These are phyloP conservation scores for Colostygia pectinataria DNA, from an alignment of 2,888 invertebrate genomes.

Conservation along the genomic window DNA sequence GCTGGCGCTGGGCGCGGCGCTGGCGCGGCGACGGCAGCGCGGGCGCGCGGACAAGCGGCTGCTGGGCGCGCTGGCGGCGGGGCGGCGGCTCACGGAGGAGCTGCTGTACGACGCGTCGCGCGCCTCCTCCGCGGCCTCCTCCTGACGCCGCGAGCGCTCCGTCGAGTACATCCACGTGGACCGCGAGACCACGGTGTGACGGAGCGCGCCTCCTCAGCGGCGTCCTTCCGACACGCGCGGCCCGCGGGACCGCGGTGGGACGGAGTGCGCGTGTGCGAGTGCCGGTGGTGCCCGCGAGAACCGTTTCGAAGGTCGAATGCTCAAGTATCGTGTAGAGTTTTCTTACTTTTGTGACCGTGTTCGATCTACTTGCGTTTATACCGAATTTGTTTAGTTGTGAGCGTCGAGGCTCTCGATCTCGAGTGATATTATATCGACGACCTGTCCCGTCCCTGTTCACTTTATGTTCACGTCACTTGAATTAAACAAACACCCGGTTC, in stretches of 20 bases:
- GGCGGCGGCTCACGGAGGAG: conserved; percentile 87
- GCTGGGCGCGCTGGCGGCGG: conserved; percentile 83
- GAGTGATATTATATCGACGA: conserved; percentile 51
- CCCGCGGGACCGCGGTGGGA: conserved; percentile 96
- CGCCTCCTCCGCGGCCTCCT: conserved; percentile 82
- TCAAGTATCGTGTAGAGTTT: conserved; percentile 23
- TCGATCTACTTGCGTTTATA: conserved; percentile 3
- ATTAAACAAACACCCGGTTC: conserved; percentile 60
- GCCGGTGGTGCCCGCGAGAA: background rate
- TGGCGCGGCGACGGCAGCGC: conserved; percentile 76
- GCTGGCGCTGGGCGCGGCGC: conserved; percentile 74
- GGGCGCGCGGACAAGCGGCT: conserved; percentile 82
- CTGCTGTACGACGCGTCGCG: conserved; percentile 85
- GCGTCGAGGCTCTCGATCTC: conserved; percentile 1
- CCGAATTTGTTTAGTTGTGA: conserved; percentile 8
- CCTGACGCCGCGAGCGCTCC: conserved; percentile 95
- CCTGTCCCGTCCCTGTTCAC: conserved; percentile 78
- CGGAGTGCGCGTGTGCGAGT: conserved; percentile 43
- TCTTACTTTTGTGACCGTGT: conserved; percentile 13
- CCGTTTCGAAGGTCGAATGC: conserved; percentile 11
- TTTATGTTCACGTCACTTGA: conserved; percentile 61
- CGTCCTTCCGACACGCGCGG: too few relatives aligned
- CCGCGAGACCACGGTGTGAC: conserved; percentile 95
- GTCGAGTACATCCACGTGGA: conserved; percentile 97
- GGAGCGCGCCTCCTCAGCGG: too few relatives aligned